Conservation (phyloP, 2,113 vertebrate genomes). For the Lasiurus cinereus region DNA sequence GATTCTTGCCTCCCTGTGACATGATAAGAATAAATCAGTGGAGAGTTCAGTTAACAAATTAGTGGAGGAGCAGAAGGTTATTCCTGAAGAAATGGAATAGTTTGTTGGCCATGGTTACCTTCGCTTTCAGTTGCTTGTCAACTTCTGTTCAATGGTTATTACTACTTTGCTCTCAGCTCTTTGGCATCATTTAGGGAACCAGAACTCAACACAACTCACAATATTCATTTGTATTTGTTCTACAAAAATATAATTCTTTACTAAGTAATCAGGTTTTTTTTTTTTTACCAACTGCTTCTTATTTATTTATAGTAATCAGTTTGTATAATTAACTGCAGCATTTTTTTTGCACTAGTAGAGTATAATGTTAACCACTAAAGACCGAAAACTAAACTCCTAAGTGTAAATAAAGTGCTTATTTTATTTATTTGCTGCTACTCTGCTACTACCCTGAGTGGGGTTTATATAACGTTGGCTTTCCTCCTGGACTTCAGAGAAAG, state of each 20-base stretch:
- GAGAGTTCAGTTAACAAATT: neutral
- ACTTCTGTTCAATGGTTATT: neutral
- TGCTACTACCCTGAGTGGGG: neutral
- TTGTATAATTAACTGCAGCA: neutral
- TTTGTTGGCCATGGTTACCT: neutral
- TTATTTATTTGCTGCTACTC: neutral
- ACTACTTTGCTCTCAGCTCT: neutral
- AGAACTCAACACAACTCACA: neutral
- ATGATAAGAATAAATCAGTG: neutral
- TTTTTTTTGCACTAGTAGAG: neutral
- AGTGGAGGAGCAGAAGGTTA: neutral
- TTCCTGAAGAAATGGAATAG: neutral
- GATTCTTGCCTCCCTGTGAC: neutral
- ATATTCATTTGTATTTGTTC: neutral
- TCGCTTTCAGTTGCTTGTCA: neutral
- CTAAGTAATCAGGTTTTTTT: neutral
- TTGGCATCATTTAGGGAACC: neutral
- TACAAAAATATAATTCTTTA: conserved; percentile 1
- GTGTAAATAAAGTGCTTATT: neutral
- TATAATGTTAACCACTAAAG: neutral
- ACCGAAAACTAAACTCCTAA: neutral
- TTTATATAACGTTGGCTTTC: neutral
- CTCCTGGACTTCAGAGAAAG: neutral
- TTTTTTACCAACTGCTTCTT: neutral
- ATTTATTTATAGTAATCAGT: neutral